Percentiles rank a stretch among this genome's conserved stretches.
Conservation (phyloP, 2,888 invertebrate species). For the Tipula helvola region DNA sequence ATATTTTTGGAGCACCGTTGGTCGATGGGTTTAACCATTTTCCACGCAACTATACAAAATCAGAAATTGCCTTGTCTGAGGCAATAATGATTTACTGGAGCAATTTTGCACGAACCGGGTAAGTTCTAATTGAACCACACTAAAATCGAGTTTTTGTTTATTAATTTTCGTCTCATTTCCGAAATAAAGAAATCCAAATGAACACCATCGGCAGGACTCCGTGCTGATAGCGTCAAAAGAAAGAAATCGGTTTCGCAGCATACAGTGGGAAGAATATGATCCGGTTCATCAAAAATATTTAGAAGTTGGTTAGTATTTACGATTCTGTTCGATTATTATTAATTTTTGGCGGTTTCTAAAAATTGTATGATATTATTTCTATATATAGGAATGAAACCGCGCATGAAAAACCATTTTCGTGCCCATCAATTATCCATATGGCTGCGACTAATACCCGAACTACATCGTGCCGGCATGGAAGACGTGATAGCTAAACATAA, state of each 20-base stretch:
- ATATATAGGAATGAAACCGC: conserved; percentile 84
- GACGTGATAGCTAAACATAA: conserved; percentile 79
- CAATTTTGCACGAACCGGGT: conserved; percentile 84
- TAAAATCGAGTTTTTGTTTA: neutral
- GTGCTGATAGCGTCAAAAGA: conserved; percentile 69
- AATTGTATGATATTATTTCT: neutral
- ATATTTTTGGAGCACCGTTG: conserved; percentile 81
- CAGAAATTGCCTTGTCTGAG: conserved; percentile 75
- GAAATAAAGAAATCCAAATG: conserved; percentile 64
- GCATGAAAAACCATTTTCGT: conserved; percentile 84
- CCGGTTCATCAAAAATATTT: conserved; percentile 86
- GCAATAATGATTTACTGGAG: conserved; percentile 78
- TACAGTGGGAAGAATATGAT: conserved; percentile 87
- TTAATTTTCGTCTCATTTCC: neutral
- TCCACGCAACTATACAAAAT: conserved; percentile 76
- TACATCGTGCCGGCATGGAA: conserved; percentile 79
- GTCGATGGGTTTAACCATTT: conserved; percentile 72
- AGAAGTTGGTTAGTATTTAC: conserved; percentile 63
- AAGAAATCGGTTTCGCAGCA: conserved; percentile 67
- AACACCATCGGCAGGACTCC: conserved; percentile 65
- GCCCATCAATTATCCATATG: conserved; percentile 92
- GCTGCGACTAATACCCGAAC: conserved; percentile 85
- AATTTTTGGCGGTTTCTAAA: neutral
- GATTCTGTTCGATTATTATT: neutral
- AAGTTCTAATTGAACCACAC: conserved; percentile 34